Evolutionary conservation across 2,113 vertebrate species (phyloP).

Genomic region (Gadus macrocephalus): DNA sequence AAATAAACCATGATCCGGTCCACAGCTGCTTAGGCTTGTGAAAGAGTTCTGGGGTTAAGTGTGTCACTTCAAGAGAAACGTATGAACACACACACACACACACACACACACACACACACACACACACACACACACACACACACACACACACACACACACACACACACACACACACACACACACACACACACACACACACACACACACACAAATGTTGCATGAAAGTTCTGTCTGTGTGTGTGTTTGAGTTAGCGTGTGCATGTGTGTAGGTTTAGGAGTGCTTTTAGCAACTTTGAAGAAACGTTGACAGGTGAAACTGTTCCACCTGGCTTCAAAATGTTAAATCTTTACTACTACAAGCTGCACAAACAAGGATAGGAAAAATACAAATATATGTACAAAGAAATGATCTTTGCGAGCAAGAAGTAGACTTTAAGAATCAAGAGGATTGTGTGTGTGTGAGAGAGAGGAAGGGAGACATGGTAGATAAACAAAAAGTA

Average conservation of each 20-base stretch:
- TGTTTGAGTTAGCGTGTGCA: background rate
- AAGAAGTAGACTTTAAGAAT: too few relatives aligned
- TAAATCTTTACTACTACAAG: too few relatives aligned
- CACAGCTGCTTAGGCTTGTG: background rate
- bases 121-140: constrained; percentile 13
- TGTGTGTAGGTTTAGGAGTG: constrained; percentile 2
- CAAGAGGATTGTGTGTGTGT: too few relatives aligned
- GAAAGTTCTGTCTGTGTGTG: constrained; percentile 27
- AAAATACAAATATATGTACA: constrained; percentile 34
- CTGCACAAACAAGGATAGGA: too few relatives aligned
- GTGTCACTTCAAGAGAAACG: background rate
- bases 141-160: constrained; percentile 1
- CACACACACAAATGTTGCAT: constrained; percentile 43
- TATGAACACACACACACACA: constrained; percentile 15
- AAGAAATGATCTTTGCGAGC: too few relatives aligned
- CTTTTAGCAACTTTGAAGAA: too few relatives aligned
- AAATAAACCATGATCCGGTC: background rate
- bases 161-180: constrained; percentile 7
- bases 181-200: constrained; percentile 29
- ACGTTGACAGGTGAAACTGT: too few relatives aligned
- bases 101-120: background rate
- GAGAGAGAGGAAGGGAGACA: too few relatives aligned
- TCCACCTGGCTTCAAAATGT: too few relatives aligned
- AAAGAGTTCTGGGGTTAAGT: background rate
- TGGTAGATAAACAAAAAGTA: too few relatives aligned